These are phyloP conservation scores for Oceanodroma leucorhoa DNA, from an alignment of 2,797 vertebrate genomes.

Conservation along the genomic window DNA sequence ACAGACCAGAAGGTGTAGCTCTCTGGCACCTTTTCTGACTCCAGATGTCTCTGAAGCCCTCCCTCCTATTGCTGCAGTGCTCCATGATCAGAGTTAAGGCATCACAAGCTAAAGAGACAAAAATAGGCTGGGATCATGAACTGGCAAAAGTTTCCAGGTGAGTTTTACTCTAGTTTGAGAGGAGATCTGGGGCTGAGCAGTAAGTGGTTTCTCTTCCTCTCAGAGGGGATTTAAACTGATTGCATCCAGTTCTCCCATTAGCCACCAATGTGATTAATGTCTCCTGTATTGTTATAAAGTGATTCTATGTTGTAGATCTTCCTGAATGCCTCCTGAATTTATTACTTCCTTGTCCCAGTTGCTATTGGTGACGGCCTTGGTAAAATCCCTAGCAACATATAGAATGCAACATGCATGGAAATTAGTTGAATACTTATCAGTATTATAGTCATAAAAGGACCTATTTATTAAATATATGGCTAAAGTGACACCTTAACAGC, in stretches of 20 bases:
- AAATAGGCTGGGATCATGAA: neutral
- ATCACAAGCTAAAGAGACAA: neutral
- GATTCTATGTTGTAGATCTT: constrained; percentile 39
- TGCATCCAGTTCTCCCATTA: neutral
- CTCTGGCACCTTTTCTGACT: constrained; percentile 39
- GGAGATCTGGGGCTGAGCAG: neutral
- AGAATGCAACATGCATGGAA: constrained; percentile 65
- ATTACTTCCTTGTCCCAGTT: constrained; percentile 59
- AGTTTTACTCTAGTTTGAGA: constrained; percentile 19
- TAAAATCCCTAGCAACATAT: constrained; percentile 60
- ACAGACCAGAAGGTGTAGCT: constrained; percentile 53
- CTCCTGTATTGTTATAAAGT: constrained; percentile 28
- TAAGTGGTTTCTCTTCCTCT: neutral
- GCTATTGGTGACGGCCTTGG: constrained; percentile 65
- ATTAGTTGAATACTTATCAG: constrained; percentile 62
- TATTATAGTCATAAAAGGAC: constrained; percentile 58
- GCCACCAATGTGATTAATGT: neutral
- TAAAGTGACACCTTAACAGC: constrained; percentile 64
- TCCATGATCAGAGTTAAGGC: neutral
- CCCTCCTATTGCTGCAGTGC: neutral
- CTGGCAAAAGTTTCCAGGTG: neutral
- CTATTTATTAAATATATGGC: constrained; percentile 63
- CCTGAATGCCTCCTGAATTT: constrained; percentile 56
- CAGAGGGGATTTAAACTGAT: constrained; percentile 27
- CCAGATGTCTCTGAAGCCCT: neutral